Conservation (phyloP, 1,140 invertebrate genomes). For the Drosophila punjabiensis region DNA sequence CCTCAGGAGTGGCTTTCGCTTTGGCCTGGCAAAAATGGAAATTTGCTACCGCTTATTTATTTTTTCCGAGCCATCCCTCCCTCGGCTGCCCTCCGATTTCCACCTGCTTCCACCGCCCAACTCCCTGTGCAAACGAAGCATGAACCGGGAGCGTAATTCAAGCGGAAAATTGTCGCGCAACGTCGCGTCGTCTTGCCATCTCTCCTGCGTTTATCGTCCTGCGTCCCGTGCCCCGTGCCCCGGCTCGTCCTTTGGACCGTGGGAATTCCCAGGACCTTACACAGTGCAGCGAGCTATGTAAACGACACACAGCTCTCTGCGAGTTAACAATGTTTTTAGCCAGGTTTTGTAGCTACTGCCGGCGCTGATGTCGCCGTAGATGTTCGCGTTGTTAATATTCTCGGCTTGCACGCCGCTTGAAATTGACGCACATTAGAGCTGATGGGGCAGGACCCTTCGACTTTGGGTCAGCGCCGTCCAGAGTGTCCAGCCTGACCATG, state of each 20-base stretch:
- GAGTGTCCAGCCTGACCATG: neutral
- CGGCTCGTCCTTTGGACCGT: conserved; percentile 10
- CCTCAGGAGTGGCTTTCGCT: conserved; percentile 53
- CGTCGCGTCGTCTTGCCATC: conserved; percentile 76
- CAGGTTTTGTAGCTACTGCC: conserved; percentile 32
- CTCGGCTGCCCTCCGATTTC: conserved; percentile 9
- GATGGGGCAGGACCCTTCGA: conserved; percentile 12
- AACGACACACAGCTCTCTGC: conserved; percentile 64
- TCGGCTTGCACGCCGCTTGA: conserved; percentile 48
- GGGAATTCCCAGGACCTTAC: conserved; percentile 30
- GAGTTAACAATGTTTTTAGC: conserved; percentile 69
- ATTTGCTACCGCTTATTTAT: conserved; percentile 83
- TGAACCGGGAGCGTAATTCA: conserved; percentile 83
- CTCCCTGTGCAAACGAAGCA: conserved; percentile 77
- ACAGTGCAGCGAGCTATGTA: conserved; percentile 59
- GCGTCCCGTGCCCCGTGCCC: conserved; percentile 1
- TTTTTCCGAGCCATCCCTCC: conserved; percentile 46
- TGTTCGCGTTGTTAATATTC: conserved; percentile 77
- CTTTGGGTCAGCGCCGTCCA: neutral
- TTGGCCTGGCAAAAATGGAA: conserved; percentile 76
- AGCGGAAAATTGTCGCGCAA: conserved; percentile 83
- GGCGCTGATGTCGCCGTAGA: conserved; percentile 32
- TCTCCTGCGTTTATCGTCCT: conserved; percentile 44
- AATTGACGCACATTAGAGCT: conserved; percentile 69
- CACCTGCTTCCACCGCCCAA: conserved; percentile 10